Evolutionary conservation across 2,888 invertebrate genomes (phyloP).

Genomic region (Napeogenes inachia): DNA sequence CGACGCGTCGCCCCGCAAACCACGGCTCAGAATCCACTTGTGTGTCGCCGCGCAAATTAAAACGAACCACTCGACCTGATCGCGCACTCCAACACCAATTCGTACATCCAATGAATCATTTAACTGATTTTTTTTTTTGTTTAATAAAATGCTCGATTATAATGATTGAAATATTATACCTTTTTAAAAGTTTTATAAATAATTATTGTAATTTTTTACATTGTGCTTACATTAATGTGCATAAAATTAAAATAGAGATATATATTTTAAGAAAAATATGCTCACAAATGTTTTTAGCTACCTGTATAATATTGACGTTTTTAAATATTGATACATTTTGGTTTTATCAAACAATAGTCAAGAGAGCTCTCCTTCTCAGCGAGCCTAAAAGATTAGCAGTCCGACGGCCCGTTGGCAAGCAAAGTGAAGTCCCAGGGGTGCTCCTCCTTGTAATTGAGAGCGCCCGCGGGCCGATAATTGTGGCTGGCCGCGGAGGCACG

Average conservation of each 20-base stretch:
- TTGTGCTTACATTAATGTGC: no score
- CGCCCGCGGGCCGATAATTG: slow-evolving; percentile 77
- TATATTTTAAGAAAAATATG: background rate
- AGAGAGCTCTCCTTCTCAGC: slow-evolving; percentile 29
- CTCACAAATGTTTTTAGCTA: no score
- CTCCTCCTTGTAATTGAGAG: slow-evolving; percentile 76
- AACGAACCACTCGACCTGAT: slow-evolving; percentile 69
- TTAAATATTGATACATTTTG: background rate
- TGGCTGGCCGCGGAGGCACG: slow-evolving; percentile 61
- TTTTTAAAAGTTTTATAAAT: background rate
- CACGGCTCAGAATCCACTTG: slow-evolving; percentile 64
- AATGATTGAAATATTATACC: background rate
- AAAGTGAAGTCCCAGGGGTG: slow-evolving; percentile 70
- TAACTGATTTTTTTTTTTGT: slow-evolving; percentile 34
- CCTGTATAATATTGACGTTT: no score
- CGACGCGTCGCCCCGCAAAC: slow-evolving; percentile 62
- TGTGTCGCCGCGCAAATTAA: slow-evolving; percentile 76
- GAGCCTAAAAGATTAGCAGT: slow-evolving; percentile 68
- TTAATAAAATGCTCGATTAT: background rate
- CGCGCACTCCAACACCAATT: slow-evolving; percentile 61
- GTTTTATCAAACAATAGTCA: background rate
- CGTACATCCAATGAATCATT: slow-evolving; percentile 57
- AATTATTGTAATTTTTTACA: no score
- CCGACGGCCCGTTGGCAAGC: slow-evolving; percentile 53
- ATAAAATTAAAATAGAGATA: background rate